These are phyloP conservation scores for Apomyelois bistriatella DNA, from an alignment of 2,888 invertebrate genomes.

Conservation along the genomic window DNA sequence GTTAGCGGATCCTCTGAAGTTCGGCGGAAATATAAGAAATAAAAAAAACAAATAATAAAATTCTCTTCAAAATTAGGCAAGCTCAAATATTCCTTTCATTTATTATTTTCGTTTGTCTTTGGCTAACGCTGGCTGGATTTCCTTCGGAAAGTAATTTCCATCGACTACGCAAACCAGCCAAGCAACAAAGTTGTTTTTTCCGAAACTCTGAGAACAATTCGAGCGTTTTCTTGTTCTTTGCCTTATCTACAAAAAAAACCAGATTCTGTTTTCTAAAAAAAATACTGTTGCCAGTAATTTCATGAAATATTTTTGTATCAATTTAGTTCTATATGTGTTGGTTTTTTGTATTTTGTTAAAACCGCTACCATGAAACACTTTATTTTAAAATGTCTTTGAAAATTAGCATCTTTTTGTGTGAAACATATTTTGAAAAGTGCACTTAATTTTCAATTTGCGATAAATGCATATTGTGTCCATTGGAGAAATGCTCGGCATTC, in stretches of 20 bases:
- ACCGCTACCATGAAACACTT: too few species aligned
- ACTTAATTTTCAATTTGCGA: too few species aligned
- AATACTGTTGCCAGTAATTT: not conserved
- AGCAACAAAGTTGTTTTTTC: slow-evolving; percentile 40
- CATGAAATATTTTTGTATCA: not conserved
- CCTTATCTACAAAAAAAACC: slow-evolving; percentile 4
- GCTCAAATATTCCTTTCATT: slow-evolving; percentile 25
- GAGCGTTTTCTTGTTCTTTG: slow-evolving; percentile 24
- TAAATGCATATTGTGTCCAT: too few species aligned
- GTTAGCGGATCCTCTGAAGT: not conserved
- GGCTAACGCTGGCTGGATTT: slow-evolving; percentile 25
- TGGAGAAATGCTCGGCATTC: too few species aligned
- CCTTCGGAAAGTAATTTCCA: slow-evolving; percentile 43
- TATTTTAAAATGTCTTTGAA: too few species aligned
- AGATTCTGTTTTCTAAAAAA: not conserved
- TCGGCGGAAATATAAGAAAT: not conserved
- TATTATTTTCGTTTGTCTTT: slow-evolving; percentile 43
- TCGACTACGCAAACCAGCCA: slow-evolving; percentile 26
- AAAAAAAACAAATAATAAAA: not conserved
- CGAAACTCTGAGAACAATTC: slow-evolving; percentile 32
- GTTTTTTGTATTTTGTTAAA: too few species aligned
- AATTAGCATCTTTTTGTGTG: too few species aligned
- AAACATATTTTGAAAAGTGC: too few species aligned
- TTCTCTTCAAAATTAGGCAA: not conserved
- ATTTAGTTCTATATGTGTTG: too few species aligned